A percentile compares a stretch with the other conserved stretches of the same genome.
phyloP scores from a whole-genome alignment of 2,797 vertebrate genomes.

The Triplophysa yarkandensis region DNA sequence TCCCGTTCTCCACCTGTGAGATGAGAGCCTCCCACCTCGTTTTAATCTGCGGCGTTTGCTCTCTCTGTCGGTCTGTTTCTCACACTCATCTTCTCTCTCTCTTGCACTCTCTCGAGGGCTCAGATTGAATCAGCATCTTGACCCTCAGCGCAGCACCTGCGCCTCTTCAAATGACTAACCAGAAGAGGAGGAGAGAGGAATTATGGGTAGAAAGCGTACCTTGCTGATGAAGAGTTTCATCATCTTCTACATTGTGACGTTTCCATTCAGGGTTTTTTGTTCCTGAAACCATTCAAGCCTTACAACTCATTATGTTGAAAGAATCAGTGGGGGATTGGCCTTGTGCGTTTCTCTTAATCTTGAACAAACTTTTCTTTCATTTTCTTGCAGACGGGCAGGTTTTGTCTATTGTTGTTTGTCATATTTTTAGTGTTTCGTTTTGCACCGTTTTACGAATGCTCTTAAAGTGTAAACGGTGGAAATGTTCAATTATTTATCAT shows the following conservation, averaged over 20 bases:
- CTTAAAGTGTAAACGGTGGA: not conserved
- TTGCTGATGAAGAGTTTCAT: slow-evolving; percentile 19
- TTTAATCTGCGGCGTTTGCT: slow-evolving; percentile 31
- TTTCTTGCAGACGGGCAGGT: not conserved
- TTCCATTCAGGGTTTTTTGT: slow-evolving; percentile 22
- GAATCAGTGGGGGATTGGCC: slow-evolving; percentile 4
- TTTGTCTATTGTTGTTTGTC: not conserved
- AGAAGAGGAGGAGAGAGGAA: slow-evolving; percentile 29
- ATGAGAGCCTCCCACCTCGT: slow-evolving; percentile 30
- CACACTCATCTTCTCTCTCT: slow-evolving; percentile 47
- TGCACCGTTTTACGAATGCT: not conserved
- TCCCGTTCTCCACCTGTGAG: slow-evolving; percentile 36
- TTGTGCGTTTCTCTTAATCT: not conserved
- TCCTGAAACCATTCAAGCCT: slow-evolving; percentile 8
- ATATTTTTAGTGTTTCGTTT: not conserved
- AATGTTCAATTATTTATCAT: not conserved
- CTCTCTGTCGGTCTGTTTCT: slow-evolving; percentile 25
- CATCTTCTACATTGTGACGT: slow-evolving; percentile 20
- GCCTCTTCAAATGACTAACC: slow-evolving; percentile 73
- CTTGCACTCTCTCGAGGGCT: slow-evolving; percentile 36
- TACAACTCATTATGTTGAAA: slow-evolving; percentile 18
- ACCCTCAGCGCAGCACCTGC: slow-evolving; percentile 62
- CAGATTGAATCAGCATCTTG: slow-evolving; percentile 49
- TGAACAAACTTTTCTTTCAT: not conserved
- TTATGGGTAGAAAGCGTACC: slow-evolving; percentile 20